Percentiles rank a stretch among this genome's conserved stretches.
These are phyloP conservation scores for Cherax quadricarinatus DNA, from an alignment of 1,140 invertebrate species.

Conservation along the genomic window DNA sequence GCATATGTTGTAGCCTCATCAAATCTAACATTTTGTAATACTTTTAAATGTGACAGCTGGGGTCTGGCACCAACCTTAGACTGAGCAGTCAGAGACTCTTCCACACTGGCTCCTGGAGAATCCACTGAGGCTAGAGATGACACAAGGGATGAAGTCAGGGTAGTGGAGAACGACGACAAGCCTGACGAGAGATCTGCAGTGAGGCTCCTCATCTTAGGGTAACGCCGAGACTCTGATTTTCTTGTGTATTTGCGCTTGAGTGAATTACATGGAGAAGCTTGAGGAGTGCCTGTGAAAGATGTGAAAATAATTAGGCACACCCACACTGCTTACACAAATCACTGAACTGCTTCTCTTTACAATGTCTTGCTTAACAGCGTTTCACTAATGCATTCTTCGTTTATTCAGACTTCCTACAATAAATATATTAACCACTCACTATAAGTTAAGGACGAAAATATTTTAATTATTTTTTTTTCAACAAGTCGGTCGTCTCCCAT, in stretches of 20 bases:
- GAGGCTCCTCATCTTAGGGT: not conserved
- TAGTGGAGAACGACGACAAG: not conserved
- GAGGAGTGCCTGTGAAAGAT: not conserved
- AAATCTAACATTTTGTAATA: not conserved
- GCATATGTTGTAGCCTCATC: not conserved
- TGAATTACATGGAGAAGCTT: not conserved
- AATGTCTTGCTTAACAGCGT: too few species aligned
- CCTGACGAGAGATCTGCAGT: constrained; percentile 1
- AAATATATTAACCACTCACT: too few species aligned
- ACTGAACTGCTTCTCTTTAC: too few species aligned
- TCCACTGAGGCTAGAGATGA: not conserved
- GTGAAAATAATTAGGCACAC: not conserved
- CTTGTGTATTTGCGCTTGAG: constrained; percentile 34
- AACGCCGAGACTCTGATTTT: not conserved
- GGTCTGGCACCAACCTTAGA: not conserved
- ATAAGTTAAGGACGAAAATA: too few species aligned
- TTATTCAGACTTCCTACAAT: too few species aligned
- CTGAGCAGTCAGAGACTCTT: not conserved
- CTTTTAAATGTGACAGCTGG: not conserved
- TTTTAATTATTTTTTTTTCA: too few species aligned
- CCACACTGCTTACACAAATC: too few species aligned
- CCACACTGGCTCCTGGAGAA: not conserved
- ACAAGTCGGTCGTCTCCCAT: too few species aligned
- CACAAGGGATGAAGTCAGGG: not conserved
- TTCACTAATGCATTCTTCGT: too few species aligned